A percentile compares a stretch with the other conserved stretches of the same genome.
These are phyloP conservation scores for Lasioglossum leucozonium DNA, from an alignment of 2,888 invertebrate species.

Conservation along the genomic window DNA sequence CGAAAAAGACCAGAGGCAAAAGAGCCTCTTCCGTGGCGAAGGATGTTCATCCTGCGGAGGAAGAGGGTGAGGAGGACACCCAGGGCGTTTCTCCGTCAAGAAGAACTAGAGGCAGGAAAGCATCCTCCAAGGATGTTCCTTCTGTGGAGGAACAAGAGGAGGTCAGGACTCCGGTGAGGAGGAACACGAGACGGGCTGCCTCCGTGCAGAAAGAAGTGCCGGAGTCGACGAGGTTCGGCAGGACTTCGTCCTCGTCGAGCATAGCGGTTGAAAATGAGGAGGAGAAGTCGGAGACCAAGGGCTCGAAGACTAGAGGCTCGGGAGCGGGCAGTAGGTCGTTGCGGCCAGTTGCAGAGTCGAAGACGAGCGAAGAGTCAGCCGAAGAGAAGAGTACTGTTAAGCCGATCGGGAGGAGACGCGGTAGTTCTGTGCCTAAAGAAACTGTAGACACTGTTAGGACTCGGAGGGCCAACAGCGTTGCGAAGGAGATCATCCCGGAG, in stretches of 20 bases:
- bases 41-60: constrained; percentile 28
- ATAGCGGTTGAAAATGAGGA: constrained; percentile 35
- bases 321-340: constrained; percentile 26
- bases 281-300: constrained; percentile 48
- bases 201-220: constrained; percentile 72
- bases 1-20: constrained; percentile 36
- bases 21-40: constrained; percentile 67
- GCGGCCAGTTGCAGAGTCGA: neutral
- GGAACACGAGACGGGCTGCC: constrained; percentile 72
- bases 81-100: neutral
- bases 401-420: constrained; percentile 64
- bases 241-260: constrained; percentile 47
- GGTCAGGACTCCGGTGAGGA: constrained; percentile 60
- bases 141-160: constrained; percentile 19
- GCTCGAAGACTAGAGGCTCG: constrained; percentile 29
- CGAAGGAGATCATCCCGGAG: constrained; percentile 51
- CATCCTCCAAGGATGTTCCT: constrained; percentile 64
- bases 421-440: constrained; percentile 77
- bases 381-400: constrained; percentile 11
- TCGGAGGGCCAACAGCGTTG: constrained; percentile 67
- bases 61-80: constrained; percentile 15
- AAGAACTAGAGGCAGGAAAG: constrained; percentile 48
- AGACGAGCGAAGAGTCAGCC: constrained; percentile 18
- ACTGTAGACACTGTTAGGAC: constrained; percentile 36
- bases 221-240: constrained; percentile 34